Percentiles rank a stretch among this genome's conserved stretches.
Conservation (phyloP, 1,140 invertebrate genomes). For the Ips typographus region DNA sequence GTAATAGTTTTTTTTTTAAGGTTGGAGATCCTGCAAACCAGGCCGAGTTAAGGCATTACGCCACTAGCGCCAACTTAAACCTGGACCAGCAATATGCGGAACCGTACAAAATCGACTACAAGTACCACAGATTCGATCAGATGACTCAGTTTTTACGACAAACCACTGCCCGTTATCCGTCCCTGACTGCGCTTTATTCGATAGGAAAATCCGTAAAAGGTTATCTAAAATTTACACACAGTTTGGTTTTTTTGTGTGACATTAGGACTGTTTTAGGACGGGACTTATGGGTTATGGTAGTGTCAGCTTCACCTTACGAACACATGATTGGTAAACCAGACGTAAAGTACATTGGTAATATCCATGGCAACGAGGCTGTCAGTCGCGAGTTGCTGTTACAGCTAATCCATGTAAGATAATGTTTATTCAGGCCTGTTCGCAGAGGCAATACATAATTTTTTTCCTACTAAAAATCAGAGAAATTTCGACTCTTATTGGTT, state of each 20-base stretch:
- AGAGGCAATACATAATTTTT: too few relatives aligned
- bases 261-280: constrained; percentile 60
- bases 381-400: constrained; percentile 85
- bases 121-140: constrained; percentile 87
- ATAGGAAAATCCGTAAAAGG: constrained; percentile 82
- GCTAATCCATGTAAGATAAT: constrained; percentile 71
- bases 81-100: constrained; percentile 27
- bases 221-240: background rate
- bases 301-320: constrained; percentile 84
- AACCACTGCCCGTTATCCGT: constrained; percentile 77
- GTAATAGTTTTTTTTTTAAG: background rate
- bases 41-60: constrained; percentile 6
- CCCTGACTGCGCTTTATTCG: constrained; percentile 85
- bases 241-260: background rate
- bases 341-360: constrained; percentile 90
- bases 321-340: constrained; percentile 91
- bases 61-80: constrained; percentile 19
- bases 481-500: too few relatives aligned
- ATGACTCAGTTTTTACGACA: constrained; percentile 81
- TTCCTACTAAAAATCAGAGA: too few relatives aligned
- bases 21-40: constrained; percentile 13
- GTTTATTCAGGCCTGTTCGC: too few relatives aligned
- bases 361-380: constrained; percentile 89
- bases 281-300: constrained; percentile 94
- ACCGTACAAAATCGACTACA: constrained; percentile 65